These are phyloP conservation scores for Halcyon chelicuti DNA, from an alignment of 2,797 vertebrate species.

Conservation along the genomic window DNA sequence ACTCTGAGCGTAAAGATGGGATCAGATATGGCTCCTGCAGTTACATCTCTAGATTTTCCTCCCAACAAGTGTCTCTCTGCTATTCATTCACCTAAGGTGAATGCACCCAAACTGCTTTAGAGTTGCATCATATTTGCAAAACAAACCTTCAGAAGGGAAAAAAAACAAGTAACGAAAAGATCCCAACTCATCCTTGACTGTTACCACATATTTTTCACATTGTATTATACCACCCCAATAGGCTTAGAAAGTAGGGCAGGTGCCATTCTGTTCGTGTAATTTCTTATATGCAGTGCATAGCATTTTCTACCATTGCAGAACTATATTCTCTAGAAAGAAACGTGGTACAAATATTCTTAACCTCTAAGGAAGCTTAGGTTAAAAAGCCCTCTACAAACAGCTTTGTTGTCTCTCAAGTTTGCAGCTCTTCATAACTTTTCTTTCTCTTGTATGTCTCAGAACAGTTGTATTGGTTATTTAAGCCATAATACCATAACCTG, in stretches of 20 bases:
- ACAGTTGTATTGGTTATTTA: not conserved
- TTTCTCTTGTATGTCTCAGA: not conserved
- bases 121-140: not conserved
- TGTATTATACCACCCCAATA: not conserved
- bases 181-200: not conserved
- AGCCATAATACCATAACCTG: not conserved
- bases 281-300: not conserved
- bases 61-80: not conserved
- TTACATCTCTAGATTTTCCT: not conserved
- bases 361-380: not conserved
- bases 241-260: not conserved
- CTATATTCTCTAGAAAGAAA: not conserved
- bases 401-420: not conserved
- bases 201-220: not conserved
- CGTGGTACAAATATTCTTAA: not conserved
- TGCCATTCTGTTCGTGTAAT: not conserved
- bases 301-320: not conserved
- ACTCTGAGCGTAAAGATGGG: not conserved
- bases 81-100: not conserved
- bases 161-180: not conserved
- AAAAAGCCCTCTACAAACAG: constrained; percentile 2
- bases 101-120: not conserved
- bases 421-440: not conserved
- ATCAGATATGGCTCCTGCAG: not conserved
- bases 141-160: not conserved